Evolutionary conservation across 2,888 invertebrate species (phyloP).

Genomic region (Heliconius sara): DNA sequence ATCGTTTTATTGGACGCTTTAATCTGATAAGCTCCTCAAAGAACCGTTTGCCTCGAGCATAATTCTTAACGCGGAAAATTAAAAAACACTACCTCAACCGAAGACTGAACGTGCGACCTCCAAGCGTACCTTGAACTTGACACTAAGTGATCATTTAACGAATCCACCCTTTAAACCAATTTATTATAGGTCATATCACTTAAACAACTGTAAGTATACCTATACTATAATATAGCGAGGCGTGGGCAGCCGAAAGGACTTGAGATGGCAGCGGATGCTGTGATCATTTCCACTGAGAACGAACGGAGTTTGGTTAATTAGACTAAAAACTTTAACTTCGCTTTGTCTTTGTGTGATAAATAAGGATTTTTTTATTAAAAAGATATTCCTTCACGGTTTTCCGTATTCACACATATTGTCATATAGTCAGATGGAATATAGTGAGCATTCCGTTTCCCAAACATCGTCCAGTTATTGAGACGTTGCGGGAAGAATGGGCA

Average conservation of each 20-base stretch:
- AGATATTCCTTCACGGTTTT: not conserved
- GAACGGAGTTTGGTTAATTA: constrained; percentile 3
- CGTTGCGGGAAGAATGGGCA: no score
- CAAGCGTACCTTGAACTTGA: not conserved
- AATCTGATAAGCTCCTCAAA: no score
- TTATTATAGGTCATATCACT: constrained; percentile 9
- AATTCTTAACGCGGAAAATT: not conserved
- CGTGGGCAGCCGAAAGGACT: constrained; percentile 6
- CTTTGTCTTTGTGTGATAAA: not conserved
- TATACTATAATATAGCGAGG: not conserved
- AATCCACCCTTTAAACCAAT: not conserved
- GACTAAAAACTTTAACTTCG: not conserved
- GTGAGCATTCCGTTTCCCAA: not conserved
- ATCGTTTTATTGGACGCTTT: no score
- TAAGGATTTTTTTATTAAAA: not conserved
- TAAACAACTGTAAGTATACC: not conserved
- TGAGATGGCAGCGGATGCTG: constrained; percentile 1
- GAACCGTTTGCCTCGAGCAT: not conserved
- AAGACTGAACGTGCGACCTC: not conserved
- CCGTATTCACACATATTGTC: no score
- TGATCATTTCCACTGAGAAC: constrained; percentile 2
- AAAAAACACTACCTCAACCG: not conserved
- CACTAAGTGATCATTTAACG: not conserved
- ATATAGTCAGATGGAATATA: not conserved
- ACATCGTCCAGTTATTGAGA: no score